Evolutionary conservation across 2,113 vertebrate species (phyloP).

Genomic region (Periophthalmus modestus): DNA sequence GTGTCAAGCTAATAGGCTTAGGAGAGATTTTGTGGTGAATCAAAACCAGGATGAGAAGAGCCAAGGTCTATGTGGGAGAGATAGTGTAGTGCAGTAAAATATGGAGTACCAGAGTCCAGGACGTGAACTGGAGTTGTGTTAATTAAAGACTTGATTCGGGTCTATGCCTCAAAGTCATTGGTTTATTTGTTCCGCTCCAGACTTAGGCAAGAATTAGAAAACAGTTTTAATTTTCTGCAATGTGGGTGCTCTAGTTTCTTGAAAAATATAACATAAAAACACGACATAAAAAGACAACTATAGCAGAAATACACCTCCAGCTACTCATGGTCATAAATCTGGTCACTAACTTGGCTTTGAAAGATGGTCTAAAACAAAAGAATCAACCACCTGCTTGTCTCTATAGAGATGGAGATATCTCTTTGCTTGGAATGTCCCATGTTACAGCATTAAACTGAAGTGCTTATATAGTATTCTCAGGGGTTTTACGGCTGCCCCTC

Average conservation of each 20-base stretch:
- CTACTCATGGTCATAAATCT: too few species aligned
- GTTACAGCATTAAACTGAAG: too few species aligned
- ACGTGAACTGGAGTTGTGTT: not conserved
- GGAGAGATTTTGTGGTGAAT: conserved; percentile 22
- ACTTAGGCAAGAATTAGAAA: not conserved
- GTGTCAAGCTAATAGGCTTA: conserved; percentile 36
- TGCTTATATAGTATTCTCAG: too few species aligned
- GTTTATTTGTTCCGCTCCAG: not conserved
- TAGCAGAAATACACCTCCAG: too few species aligned
- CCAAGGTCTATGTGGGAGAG: not conserved
- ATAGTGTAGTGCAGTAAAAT: not conserved
- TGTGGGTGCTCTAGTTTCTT: not conserved
- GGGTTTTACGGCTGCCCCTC: too few species aligned
- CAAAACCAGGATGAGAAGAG: conserved; percentile 19
- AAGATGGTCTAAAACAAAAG: too few species aligned
- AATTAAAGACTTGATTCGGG: not conserved
- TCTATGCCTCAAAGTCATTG: not conserved
- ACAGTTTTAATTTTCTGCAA: not conserved
- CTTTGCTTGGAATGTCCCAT: too few species aligned
- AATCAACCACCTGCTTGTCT: too few species aligned
- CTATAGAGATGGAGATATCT: too few species aligned
- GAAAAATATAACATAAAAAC: not conserved
- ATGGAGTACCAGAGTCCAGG: not conserved
- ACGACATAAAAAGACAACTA: not conserved
- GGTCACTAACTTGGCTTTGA: too few species aligned